phyloP scores from a whole-genome alignment of 2,797 vertebrate species.

The Acestrorhynchus altus region DNA sequence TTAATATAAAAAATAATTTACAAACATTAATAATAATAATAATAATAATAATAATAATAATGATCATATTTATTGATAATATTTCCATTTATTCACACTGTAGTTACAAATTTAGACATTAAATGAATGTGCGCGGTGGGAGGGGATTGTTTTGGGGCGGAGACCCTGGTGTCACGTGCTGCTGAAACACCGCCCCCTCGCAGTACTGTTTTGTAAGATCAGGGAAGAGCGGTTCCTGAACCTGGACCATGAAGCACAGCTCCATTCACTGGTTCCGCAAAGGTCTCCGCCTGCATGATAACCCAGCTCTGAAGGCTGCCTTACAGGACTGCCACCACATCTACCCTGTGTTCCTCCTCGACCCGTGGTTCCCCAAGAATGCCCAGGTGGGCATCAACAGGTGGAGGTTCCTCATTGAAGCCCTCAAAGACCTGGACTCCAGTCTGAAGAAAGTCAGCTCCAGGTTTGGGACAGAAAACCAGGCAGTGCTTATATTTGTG shows the following conservation, averaged over 20 bases:
- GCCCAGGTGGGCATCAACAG: conserved; percentile 65
- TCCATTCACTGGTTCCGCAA: conserved; percentile 82
- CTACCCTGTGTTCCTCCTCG: conserved; percentile 77
- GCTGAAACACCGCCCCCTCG: background rate
- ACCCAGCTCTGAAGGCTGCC: conserved; percentile 74
- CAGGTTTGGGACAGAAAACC: conserved; percentile 58
- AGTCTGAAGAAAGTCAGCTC: conserved; percentile 75
- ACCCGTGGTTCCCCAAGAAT: conserved; percentile 69
- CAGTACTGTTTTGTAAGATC: background rate
- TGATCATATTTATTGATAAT: background rate
- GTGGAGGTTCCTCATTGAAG: conserved; percentile 74
- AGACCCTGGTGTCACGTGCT: background rate
- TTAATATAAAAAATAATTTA: too few relatives aligned
- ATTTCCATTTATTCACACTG: background rate
- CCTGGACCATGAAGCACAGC: conserved; percentile 65
- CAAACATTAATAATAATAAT: background rate
- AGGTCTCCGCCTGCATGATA: conserved; percentile 80
- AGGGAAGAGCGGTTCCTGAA: background rate
- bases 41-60: background rate
- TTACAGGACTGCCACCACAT: conserved; percentile 70
- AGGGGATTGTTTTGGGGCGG: too few relatives aligned
- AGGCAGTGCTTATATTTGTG: too few relatives aligned
- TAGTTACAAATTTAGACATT: background rate
- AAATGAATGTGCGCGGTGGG: background rate
- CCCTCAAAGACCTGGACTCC: conserved; percentile 75